These are phyloP conservation scores for Gymnoscopelus microlampas DNA, from an alignment of 2,797 vertebrate species.

Conservation along the genomic window DNA sequence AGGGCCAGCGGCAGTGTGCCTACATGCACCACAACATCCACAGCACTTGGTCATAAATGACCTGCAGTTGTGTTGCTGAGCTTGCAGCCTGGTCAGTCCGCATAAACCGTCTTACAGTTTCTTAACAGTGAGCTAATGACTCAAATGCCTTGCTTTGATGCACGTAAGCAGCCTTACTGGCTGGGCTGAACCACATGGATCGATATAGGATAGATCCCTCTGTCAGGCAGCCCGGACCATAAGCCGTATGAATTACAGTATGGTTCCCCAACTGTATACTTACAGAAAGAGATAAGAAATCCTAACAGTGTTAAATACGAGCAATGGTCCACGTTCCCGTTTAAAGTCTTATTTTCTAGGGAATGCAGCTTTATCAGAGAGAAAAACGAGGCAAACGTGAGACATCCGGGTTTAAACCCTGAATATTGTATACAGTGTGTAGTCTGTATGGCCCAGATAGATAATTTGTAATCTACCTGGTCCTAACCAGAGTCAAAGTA, in stretches of 20 bases:
- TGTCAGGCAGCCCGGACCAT: not conserved
- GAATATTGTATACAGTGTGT: too few species aligned
- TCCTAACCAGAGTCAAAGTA: too few species aligned
- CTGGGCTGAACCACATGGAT: constrained; percentile 31
- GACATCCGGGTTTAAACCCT: too few species aligned
- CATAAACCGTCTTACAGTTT: not conserved
- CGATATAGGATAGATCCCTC: constrained; percentile 39
- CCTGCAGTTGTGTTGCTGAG: not conserved
- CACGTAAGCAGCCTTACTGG: constrained; percentile 22
- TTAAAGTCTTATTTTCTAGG: too few species aligned
- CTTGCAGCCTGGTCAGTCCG: not conserved
- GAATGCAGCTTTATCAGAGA: too few species aligned
- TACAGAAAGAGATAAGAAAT: not conserved
- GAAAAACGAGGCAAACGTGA: too few species aligned
- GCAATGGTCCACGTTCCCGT: not conserved
- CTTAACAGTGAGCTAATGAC: constrained; percentile 41
- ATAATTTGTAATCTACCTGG: too few species aligned
- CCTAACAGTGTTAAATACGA: not conserved
- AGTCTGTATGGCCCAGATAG: too few species aligned
- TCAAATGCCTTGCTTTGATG: constrained; percentile 25
- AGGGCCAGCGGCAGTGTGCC: too few species aligned
- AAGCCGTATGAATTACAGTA: constrained; percentile 26
- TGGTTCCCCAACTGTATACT: not conserved
- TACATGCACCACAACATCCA: not conserved
- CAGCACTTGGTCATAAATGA: not conserved